Evolutionary conservation across 2,113 vertebrate genomes (phyloP).

Genomic region (Dipodomys spectabilis): DNA sequence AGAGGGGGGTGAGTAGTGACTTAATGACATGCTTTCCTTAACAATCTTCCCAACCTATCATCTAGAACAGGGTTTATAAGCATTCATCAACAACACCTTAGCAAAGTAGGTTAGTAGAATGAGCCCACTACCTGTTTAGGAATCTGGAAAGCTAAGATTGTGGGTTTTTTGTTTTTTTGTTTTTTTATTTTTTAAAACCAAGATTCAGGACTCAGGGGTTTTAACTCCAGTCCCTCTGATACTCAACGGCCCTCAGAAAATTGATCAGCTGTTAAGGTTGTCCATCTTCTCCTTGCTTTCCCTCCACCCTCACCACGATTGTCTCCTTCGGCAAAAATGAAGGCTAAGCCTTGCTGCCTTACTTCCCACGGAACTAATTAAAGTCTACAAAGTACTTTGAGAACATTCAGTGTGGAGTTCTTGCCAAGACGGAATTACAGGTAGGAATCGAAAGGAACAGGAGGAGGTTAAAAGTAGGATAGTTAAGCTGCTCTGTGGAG

Average conservation of each 20-base stretch:
- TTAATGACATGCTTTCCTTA: constrained; percentile 81
- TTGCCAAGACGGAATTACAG: constrained; percentile 79
- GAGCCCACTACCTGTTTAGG: constrained; percentile 62
- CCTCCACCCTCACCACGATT: not conserved
- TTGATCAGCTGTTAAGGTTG: not conserved
- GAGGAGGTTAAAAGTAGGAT: constrained; percentile 26
- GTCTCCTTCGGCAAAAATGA: constrained; percentile 55
- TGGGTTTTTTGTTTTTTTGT: not conserved
- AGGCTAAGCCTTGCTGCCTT: constrained; percentile 61
- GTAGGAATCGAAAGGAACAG: constrained; percentile 66
- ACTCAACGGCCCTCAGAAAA: not conserved
- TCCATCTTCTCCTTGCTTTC: not conserved
- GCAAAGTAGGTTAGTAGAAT: constrained; percentile 80
- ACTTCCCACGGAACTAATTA: constrained; percentile 81
- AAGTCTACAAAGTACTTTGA: constrained; percentile 78
- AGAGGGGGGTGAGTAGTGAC: constrained; percentile 70
- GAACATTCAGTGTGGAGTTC: constrained; percentile 59
- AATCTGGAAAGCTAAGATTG: constrained; percentile 47
- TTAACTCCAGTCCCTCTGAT: not conserved
- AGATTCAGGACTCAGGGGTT: not conserved
- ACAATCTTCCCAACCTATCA: constrained; percentile 78
- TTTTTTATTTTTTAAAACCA: not conserved
- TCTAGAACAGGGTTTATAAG: constrained; percentile 78
- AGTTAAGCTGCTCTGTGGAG: not conserved
- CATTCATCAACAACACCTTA: constrained; percentile 77